A percentile compares a stretch with the other conserved stretches of the same genome.
phyloP scores from a whole-genome alignment of 2,113 vertebrate genomes.

The Chionis minor region DNA sequence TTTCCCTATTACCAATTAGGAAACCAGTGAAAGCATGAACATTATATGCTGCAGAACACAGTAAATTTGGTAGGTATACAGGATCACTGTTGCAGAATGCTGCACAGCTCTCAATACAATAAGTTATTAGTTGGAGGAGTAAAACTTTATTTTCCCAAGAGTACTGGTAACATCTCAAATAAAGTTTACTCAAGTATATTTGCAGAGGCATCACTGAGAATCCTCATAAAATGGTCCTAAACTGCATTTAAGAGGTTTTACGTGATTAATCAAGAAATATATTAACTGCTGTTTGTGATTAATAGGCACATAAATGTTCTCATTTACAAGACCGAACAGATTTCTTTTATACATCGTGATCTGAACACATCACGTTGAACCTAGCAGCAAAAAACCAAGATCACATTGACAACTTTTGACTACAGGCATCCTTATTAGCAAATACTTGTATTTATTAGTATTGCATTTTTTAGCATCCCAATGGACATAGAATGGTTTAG shows the following conservation, averaged over 20 bases:
- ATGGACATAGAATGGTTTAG: too few relatives aligned
- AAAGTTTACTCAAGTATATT: background rate
- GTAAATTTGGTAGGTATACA: background rate
- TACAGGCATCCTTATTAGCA: background rate
- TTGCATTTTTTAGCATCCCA: background rate
- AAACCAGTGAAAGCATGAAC: background rate
- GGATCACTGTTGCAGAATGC: background rate
- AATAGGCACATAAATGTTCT: background rate
- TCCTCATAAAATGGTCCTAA: background rate
- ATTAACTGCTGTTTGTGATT: background rate
- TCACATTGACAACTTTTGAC: background rate
- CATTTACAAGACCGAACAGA: background rate
- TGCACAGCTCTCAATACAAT: background rate
- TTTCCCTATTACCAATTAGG: background rate
- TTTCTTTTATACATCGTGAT: background rate
- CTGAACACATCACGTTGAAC: background rate
- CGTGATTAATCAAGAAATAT: background rate
- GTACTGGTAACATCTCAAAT: background rate
- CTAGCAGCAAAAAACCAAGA: background rate
- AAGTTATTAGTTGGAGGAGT: background rate
- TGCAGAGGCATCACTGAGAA: background rate
- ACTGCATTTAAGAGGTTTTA: background rate
- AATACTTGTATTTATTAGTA: background rate
- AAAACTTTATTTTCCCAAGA: background rate
- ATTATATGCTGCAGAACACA: background rate